phyloP scores from a whole-genome alignment of 2,888 invertebrate genomes.

The Heliconius hortense region DNA sequence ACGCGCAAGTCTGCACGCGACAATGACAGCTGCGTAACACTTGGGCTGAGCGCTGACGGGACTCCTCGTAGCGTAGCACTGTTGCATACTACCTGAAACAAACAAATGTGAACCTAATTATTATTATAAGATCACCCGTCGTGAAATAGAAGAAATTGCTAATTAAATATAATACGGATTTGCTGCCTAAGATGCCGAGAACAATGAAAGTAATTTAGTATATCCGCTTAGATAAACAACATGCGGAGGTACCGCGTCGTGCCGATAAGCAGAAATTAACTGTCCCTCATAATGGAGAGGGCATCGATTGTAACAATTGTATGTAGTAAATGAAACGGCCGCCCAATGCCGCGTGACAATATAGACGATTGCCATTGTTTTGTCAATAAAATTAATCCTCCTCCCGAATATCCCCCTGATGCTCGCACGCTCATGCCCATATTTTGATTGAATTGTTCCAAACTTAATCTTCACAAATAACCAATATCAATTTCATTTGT shows the following conservation, averaged over 20 bases:
- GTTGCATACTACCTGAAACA: constrained; percentile 91
- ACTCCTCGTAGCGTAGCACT: constrained; percentile 91
- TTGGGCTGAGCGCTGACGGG: constrained; percentile 88
- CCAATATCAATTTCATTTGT: constrained; percentile 62
- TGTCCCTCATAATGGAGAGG: constrained; percentile 15
- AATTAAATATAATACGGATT: not conserved
- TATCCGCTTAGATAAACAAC: constrained; percentile 25
- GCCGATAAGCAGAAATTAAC: constrained; percentile 27
- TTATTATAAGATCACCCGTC: not conserved
- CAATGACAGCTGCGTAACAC: constrained; percentile 92
- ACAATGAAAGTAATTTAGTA: constrained; percentile 34
- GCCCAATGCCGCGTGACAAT: constrained; percentile 52
- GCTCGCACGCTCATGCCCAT: constrained; percentile 58
- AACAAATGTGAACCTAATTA: not conserved
- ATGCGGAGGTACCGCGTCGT: constrained; percentile 9
- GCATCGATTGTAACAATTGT: constrained; percentile 16
- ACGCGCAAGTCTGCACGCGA: constrained; percentile 92
- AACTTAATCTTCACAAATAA: constrained; percentile 72
- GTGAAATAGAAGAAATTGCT: not conserved
- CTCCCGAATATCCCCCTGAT: constrained; percentile 58
- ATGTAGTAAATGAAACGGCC: constrained; percentile 20
- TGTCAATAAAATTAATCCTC: constrained; percentile 74
- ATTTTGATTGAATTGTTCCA: constrained; percentile 75
- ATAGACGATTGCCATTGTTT: constrained; percentile 58
- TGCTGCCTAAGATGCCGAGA: constrained; percentile 33